Conservation (phyloP, 2,888 invertebrate species). For the Poecilobothrus nobilitatus region DNA sequence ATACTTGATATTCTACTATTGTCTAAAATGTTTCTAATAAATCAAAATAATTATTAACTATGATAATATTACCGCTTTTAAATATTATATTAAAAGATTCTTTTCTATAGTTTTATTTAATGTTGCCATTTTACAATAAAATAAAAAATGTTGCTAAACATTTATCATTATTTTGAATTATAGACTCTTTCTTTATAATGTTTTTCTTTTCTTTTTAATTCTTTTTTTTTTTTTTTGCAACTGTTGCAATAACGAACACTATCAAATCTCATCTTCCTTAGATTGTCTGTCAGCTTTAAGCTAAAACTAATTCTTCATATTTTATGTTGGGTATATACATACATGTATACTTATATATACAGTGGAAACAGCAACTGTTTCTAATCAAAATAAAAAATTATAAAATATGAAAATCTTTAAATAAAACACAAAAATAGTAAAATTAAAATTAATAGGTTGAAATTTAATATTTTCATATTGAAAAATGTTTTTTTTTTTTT, state of each 20-base stretch:
- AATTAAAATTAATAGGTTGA: not conserved
- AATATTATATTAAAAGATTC: not conserved
- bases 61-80: not conserved
- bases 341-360: not conserved
- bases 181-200: not conserved
- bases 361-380: not conserved
- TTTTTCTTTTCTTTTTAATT: too few relatives aligned
- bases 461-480: not conserved
- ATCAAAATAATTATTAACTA: conserved; percentile 1
- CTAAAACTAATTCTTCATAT: not conserved
- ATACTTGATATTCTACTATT: too few relatives aligned
- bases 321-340: not conserved
- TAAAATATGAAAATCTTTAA: not conserved
- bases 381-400: not conserved
- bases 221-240: not conserved
- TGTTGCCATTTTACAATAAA: too few relatives aligned
- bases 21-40: not conserved
- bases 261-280: not conserved
- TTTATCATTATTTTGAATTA: not conserved
- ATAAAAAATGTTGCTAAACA: not conserved
- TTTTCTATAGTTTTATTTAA: too few relatives aligned
- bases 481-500: not conserved
- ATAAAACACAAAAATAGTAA: not conserved
- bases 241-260: not conserved
- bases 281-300: not conserved